Percentiles rank a stretch among this genome's conserved stretches.
Evolutionary conservation across 1,140 invertebrate species (phyloP).

Genomic region (Drosophila auraria): DNA sequence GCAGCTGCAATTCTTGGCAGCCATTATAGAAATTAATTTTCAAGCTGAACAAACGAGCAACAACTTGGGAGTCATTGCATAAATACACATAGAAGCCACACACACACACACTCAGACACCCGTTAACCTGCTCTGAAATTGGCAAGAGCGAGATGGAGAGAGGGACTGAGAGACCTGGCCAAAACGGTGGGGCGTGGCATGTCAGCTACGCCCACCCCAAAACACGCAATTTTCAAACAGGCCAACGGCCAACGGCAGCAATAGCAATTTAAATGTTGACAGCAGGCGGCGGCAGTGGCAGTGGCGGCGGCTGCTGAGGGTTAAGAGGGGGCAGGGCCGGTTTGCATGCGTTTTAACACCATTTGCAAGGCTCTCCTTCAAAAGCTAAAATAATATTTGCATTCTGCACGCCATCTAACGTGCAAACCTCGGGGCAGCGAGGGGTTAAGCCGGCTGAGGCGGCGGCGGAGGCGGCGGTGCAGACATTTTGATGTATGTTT

Average conservation of each 20-base stretch:
- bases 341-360: conserved; percentile 83
- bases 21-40: conserved; percentile 84
- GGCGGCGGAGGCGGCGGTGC: conserved; percentile 51
- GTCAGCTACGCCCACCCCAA: conserved; percentile 80
- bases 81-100: conserved; percentile 64
- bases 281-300: conserved; percentile 58
- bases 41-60: conserved; percentile 84
- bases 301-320: neutral
- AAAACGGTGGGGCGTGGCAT: conserved; percentile 77
- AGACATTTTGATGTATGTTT: conserved; percentile 84
- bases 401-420: conserved; percentile 82
- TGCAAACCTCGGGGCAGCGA: conserved; percentile 36
- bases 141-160: conserved; percentile 4
- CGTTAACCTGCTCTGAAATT: neutral
- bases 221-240: conserved; percentile 77
- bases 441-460: conserved; percentile 5
- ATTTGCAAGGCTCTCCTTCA: conserved; percentile 68
- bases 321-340: neutral
- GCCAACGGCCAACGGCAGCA: conserved; percentile 50
- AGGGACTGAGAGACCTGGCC: conserved; percentile 32
- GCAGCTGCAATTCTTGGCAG: conserved; percentile 81
- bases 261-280: conserved; percentile 81
- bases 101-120: conserved; percentile 6
- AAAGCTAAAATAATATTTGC: conserved; percentile 83
- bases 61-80: conserved; percentile 83